Evolutionary conservation across 2,888 invertebrate species (phyloP).

Genomic region (Drosophila anomalata): DNA sequence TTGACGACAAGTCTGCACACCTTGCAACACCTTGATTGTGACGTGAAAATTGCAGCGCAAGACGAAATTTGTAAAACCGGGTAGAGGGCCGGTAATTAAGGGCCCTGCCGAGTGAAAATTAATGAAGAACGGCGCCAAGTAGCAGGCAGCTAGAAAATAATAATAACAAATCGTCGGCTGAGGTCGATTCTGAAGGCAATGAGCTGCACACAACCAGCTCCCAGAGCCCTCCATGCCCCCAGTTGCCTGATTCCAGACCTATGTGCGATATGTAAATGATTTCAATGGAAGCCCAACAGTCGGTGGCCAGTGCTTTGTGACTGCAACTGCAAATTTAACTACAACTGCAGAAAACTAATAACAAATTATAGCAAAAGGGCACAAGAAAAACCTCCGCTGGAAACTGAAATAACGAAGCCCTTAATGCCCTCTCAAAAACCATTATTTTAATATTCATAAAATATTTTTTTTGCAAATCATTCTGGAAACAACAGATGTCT

Average conservation of each 20-base stretch:
- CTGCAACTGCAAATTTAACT: constrained; percentile 25
- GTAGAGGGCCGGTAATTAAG: constrained; percentile 46
- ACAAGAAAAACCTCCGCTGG: constrained; percentile 42
- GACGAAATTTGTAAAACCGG: constrained; percentile 22
- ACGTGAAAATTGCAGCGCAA: constrained; percentile 62
- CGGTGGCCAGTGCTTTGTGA: constrained; percentile 26
- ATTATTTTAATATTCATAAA: background rate
- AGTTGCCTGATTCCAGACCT: background rate
- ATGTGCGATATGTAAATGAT: constrained; percentile 73
- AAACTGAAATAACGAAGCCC: background rate
- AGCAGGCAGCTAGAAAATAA: constrained; percentile 47
- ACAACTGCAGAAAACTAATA: constrained; percentile 64
- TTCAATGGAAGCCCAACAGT: constrained; percentile 72
- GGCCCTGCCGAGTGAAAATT: constrained; percentile 54
- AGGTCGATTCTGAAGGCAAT: constrained; percentile 73
- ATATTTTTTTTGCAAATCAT: background rate
- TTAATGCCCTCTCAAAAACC: background rate
- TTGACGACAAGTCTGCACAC: constrained; percentile 56
- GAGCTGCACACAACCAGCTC: constrained; percentile 37
- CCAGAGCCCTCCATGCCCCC: constrained; percentile 41
- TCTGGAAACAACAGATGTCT: background rate
- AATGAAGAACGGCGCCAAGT: constrained; percentile 68
- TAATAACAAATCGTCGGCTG: constrained; percentile 72
- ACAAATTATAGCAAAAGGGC: constrained; percentile 72
- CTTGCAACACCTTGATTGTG: constrained; percentile 51